These are phyloP conservation scores for Erethizon dorsatum DNA, from an alignment of 2,797 vertebrate species.

Conservation along the genomic window DNA sequence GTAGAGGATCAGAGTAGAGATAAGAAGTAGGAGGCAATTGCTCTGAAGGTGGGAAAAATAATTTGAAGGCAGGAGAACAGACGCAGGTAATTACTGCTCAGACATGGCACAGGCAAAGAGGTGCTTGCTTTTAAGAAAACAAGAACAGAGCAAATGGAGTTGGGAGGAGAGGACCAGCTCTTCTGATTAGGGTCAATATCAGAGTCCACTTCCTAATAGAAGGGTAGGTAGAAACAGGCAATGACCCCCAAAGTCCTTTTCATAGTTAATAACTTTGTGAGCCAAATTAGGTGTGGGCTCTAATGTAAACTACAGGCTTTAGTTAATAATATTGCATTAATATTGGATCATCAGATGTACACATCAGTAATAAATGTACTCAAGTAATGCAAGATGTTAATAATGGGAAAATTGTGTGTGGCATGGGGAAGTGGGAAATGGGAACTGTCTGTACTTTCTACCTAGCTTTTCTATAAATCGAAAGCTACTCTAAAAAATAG, in stretches of 20 bases:
- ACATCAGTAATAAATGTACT: neutral
- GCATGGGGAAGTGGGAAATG: too few relatives aligned
- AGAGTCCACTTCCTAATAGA: neutral
- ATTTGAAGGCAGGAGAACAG: conserved; percentile 83
- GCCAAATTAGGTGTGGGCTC: neutral
- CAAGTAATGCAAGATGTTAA: neutral
- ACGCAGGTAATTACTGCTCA: conserved; percentile 85
- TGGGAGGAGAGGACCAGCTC: neutral
- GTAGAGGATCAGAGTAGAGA: conserved; percentile 81
- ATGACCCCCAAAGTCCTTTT: neutral
- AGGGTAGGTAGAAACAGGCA: neutral
- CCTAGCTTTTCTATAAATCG: neutral
- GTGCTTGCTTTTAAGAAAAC: conserved; percentile 84
- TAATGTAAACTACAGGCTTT: neutral
- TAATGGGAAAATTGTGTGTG: neutral
- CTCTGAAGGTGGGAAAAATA: conserved; percentile 83
- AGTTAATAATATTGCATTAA: neutral
- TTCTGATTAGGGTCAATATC: neutral
- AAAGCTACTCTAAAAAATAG: neutral
- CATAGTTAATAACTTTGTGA: neutral
- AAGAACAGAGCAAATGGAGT: neutral
- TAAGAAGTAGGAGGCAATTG: conserved; percentile 79
- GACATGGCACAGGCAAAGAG: conserved; percentile 74
- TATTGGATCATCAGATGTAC: neutral
- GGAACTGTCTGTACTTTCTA: neutral